Base-by-base conservation (phyloP, 2,113 vertebrate genomes). In the rabbit (Oryctolagus cuniculus) region DNA sequence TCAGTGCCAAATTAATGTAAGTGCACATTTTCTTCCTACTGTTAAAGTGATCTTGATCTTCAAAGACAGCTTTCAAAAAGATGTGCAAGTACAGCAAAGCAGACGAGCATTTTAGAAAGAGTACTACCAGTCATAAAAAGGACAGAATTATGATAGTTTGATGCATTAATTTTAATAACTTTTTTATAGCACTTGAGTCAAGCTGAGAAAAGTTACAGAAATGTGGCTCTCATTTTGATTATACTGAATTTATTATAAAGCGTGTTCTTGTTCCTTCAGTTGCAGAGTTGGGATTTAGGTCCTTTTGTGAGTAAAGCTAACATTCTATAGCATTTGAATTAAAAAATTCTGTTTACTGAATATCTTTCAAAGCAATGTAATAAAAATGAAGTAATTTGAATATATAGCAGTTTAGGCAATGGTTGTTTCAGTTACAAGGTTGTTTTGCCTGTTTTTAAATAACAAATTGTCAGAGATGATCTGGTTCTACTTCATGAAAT, bases 141-240 rank as follows among this genome's bases (percentile, higher is more conserved):
- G 95, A 95, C 96, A 97, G 97, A 96, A 96, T 98, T 98, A 97
- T 97, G 95, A 96, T 98, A 96, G 97, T 96, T 98, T 96, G 83
- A 96, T 97, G 94, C 97, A 98, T 98, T 98, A 98, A 97, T 98
- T 98, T 98, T 98, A 98, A 98, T 98, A 97, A 96, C 95, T 98
- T 98, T 95, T 95, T 93, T 95, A 89, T 49, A 87, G 97, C 85
- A 95, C 93, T 96, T 38, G 94, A 98, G 82, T 97, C 70, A 94
- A 92, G 90, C 97, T 97, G 93, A 97, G 94, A 95, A 97, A 94
- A 98, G 89, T 97, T 70, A 97, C 93, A 96, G 95, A 96, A 97
- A 51, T 93, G 87, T 24, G 8, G 79, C 87, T 96, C 95, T 96
- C 44, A 77, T 96, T 97, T 97, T 3, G 73, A 92, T 96, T 95